These are phyloP conservation scores for Buteo buteo DNA, from an alignment of 2,113 vertebrate species.

Conservation along the genomic window DNA sequence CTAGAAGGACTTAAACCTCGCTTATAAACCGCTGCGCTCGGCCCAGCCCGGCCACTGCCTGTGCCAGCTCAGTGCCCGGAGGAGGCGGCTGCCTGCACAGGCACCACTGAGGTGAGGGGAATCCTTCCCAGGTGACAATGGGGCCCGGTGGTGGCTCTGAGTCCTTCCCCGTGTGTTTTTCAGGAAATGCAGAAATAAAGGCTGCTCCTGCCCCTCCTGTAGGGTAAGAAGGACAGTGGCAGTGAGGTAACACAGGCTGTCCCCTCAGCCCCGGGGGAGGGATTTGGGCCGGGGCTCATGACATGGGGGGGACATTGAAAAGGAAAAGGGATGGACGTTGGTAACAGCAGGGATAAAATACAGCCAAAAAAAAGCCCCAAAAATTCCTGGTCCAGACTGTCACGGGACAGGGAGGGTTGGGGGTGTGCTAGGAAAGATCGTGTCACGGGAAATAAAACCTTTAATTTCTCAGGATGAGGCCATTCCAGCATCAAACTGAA, in stretches of 20 bases:
- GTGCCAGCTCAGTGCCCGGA: not conserved
- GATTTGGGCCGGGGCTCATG: accelerated
- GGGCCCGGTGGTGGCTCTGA: not conserved
- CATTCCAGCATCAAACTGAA: accelerated
- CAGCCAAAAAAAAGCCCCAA: not conserved
- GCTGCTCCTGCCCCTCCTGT: not conserved
- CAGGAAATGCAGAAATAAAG: not conserved
- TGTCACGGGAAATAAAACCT: not conserved
- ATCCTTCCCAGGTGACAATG: too few species aligned
- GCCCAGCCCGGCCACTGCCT: not conserved
- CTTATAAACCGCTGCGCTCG: too few species aligned
- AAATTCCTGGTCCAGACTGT: too few species aligned
- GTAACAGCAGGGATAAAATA: not conserved
- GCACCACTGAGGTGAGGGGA: not conserved
- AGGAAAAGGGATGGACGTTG: not conserved
- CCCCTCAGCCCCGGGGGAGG: not conserved
- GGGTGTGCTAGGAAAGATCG: accelerated
- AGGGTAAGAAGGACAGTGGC: not conserved
- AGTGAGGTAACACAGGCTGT: not conserved
- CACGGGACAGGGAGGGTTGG: accelerated
- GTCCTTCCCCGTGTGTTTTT: not conserved
- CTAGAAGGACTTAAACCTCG: not conserved
- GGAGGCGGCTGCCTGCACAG: not conserved
- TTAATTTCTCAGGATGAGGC: not conserved
- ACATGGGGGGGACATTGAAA: accelerated